phyloP scores from a whole-genome alignment of 2,888 invertebrate species.

The Hylaea fasciaria region DNA sequence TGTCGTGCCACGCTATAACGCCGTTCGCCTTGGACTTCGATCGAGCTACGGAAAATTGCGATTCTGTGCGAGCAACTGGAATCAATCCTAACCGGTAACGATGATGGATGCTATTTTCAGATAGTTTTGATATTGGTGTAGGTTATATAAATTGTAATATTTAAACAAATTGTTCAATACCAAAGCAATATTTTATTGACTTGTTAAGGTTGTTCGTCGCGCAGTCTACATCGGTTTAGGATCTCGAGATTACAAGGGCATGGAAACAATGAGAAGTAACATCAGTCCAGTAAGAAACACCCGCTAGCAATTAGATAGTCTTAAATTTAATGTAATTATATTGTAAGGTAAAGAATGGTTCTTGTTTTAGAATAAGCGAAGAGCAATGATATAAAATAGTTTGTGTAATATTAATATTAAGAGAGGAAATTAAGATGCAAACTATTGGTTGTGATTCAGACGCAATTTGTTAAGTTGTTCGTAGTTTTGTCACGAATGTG shows the following conservation, averaged over 20 bases:
- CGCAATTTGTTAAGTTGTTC: constrained; percentile 84
- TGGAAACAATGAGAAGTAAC: constrained; percentile 66
- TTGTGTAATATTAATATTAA: constrained; percentile 83
- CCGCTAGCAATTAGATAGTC: constrained; percentile 82
- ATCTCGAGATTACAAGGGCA: constrained; percentile 64
- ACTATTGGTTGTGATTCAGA: constrained; percentile 85
- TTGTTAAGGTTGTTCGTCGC: constrained; percentile 26
- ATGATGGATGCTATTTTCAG: no score
- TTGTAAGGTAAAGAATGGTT: constrained; percentile 82
- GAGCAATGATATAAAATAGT: constrained; percentile 85
- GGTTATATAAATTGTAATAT: constrained; percentile 2
- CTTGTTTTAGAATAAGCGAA: constrained; percentile 83
- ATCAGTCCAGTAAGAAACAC: constrained; percentile 78
- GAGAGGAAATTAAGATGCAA: constrained; percentile 83
- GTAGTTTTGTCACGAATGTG: constrained; percentile 74
- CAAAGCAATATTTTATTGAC: constrained; percentile 28
- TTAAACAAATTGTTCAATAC: constrained; percentile 12
- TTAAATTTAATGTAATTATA: constrained; percentile 83
- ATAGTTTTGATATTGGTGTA: no score
- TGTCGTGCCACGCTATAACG: no score
- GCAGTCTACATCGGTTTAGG: constrained; percentile 55
- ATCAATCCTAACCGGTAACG: no score
- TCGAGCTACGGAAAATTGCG: no score
- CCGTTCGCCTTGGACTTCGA: no score
- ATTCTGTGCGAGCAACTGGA: no score